A percentile compares a stretch with the other conserved stretches of the same genome.
Conservation (phyloP, 2,113 vertebrate species). For the Actenoides hombroni region DNA sequence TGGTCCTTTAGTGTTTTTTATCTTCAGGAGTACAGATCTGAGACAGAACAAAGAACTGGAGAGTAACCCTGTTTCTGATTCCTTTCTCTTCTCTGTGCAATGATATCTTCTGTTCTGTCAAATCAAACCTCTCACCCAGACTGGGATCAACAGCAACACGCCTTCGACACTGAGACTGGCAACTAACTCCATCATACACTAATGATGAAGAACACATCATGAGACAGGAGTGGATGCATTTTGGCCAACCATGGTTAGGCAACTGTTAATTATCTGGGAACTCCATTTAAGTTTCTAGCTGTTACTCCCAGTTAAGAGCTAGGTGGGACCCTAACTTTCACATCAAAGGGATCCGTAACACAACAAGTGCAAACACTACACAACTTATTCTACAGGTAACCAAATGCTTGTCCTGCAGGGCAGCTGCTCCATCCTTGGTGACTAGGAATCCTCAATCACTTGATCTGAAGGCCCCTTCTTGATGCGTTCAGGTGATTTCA, state of each 20-base stretch:
- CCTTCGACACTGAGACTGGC: background rate
- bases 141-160: background rate
- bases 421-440: background rate
- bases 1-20: background rate
- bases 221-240: fast-evolving
- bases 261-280: background rate
- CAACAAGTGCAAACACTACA: fast-evolving
- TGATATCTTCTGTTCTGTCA: background rate
- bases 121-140: background rate
- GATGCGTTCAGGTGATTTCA: background rate
- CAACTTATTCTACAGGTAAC: background rate
- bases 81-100: background rate
- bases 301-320: background rate
- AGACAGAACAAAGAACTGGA: background rate
- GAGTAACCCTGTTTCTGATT: background rate
- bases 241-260: background rate
- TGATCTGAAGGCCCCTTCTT: background rate
- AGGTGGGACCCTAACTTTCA: background rate
- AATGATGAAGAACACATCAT: background rate
- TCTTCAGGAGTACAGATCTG: background rate
- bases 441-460: background rate
- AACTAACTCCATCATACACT: background rate
- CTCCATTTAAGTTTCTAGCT: background rate
- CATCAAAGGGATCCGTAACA: fast-evolving
- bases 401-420: background rate